Conservation (phyloP, 2,797 vertebrate genomes). For the Macroramphosus scolopax region DNA sequence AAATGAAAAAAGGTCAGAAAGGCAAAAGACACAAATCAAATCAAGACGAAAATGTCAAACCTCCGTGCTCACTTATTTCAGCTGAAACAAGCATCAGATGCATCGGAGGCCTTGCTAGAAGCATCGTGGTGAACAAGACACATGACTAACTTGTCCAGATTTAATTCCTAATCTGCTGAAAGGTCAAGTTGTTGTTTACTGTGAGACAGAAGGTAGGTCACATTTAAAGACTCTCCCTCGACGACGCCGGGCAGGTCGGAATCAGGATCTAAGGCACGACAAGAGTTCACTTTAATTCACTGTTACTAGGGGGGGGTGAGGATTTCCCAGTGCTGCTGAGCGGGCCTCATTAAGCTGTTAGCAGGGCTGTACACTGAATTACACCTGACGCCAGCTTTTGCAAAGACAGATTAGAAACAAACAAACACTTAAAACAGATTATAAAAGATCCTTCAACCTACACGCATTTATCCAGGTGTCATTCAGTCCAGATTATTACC, state of each 20-base stretch:
- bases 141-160: slow-evolving; percentile 23
- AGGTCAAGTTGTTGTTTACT: slow-evolving; percentile 48
- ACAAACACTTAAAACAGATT: slow-evolving; percentile 14
- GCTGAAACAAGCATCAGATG: not conserved
- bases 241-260: slow-evolving; percentile 32
- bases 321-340: slow-evolving; percentile 36
- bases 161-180: slow-evolving; percentile 49
- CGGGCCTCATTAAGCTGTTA: slow-evolving; percentile 63
- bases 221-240: slow-evolving; percentile 53
- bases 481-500: too few species aligned
- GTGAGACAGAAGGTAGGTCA: slow-evolving; percentile 41
- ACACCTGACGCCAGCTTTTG: slow-evolving; percentile 42
- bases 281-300: slow-evolving; percentile 71
- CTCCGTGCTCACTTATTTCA: too few species aligned
- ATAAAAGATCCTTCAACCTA: slow-evolving; percentile 8
- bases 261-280: slow-evolving; percentile 55
- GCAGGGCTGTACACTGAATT: slow-evolving; percentile 34
- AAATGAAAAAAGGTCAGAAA: too few species aligned
- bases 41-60: too few species aligned
- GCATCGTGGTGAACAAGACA: slow-evolving; percentile 3
- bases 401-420: slow-evolving; percentile 20
- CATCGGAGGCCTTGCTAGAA: not conserved
- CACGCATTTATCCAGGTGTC: slow-evolving; percentile 1
- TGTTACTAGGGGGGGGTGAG: slow-evolving; percentile 64
- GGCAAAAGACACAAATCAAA: too few species aligned